These are phyloP conservation scores for Netelia melanura DNA, from an alignment of 2,888 invertebrate genomes.

Conservation along the genomic window DNA sequence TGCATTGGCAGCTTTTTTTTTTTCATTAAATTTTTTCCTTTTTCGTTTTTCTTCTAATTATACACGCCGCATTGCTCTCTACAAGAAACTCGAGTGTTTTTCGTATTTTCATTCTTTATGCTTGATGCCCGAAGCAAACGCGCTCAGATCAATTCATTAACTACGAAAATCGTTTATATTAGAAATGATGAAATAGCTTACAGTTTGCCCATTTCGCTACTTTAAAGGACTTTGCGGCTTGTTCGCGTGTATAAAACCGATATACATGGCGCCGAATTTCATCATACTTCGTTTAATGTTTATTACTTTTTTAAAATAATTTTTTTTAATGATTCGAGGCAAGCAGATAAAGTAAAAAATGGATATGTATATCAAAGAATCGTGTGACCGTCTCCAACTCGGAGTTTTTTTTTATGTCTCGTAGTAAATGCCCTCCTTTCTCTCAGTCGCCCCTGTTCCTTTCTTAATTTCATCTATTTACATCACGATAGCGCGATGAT, in stretches of 20 bases:
- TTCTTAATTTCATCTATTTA: constrained; percentile 21
- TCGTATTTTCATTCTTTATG: constrained; percentile 19
- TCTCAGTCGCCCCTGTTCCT: constrained; percentile 4
- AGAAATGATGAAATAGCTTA: constrained; percentile 65
- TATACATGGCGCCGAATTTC: constrained; percentile 29
- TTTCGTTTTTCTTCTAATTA: constrained; percentile 19
- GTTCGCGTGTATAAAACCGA: constrained; percentile 45
- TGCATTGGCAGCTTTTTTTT: constrained; percentile 74
- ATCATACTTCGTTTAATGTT: constrained; percentile 15
- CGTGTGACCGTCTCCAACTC: constrained; percentile 55
- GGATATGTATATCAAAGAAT: constrained; percentile 70
- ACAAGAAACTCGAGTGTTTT: constrained; percentile 10
- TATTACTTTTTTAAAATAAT: constrained; percentile 47
- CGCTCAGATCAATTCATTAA: constrained; percentile 43
- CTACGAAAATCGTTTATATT: constrained; percentile 60
- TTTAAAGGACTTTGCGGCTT: constrained; percentile 40
- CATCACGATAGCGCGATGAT: constrained; percentile 37
- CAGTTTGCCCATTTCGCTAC: constrained; percentile 38
- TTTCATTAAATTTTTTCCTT: constrained; percentile 38
- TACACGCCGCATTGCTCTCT: neutral
- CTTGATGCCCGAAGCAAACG: constrained; percentile 35
- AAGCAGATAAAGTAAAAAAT: constrained; percentile 69
- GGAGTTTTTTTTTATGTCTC: constrained; percentile 31
- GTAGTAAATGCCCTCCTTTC: constrained; percentile 47
- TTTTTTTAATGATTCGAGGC: constrained; percentile 59